These are phyloP conservation scores for rat (Rattus norvegicus) DNA, from an alignment of 2,113 vertebrate species.

Conservation along the genomic window DNA sequence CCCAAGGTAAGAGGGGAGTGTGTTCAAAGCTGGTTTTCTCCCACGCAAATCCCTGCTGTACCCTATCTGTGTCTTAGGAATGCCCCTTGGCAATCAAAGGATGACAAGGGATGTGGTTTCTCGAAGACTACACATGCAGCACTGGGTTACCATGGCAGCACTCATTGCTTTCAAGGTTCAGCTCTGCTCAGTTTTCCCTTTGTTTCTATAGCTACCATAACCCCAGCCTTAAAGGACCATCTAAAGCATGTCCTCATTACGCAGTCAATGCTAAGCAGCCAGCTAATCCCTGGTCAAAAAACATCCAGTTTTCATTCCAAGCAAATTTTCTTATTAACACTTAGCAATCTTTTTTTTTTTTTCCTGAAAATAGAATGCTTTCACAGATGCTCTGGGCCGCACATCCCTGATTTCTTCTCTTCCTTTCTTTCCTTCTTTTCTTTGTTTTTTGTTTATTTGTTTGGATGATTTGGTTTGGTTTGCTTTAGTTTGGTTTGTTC, in stretches of 20 bases:
- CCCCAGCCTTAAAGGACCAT: background rate
- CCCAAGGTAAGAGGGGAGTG: slow-evolving; percentile 86
- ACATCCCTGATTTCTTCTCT: background rate
- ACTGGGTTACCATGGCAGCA: slow-evolving; percentile 75
- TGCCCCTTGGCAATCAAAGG: slow-evolving; percentile 32
- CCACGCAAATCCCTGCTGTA: background rate
- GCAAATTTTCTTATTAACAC: background rate
- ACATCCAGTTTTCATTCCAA: slow-evolving; percentile 33
- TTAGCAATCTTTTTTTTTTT: background rate
- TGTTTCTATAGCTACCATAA: slow-evolving; percentile 71
- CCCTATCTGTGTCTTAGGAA: slow-evolving; percentile 12
- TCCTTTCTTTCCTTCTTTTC: background rate
- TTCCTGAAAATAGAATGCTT: background rate
- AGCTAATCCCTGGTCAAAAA: background rate
- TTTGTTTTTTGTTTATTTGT: no score
- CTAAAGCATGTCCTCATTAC: slow-evolving; percentile 15
- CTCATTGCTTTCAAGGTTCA: slow-evolving; percentile 56
- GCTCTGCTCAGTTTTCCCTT: slow-evolving; percentile 67
- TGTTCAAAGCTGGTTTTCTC: background rate
- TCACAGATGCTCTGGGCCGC: background rate
- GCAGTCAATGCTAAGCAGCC: background rate
- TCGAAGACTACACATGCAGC: slow-evolving; percentile 25
- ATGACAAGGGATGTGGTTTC: slow-evolving; percentile 55
- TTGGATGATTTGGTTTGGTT: no score
- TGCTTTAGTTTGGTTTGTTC: no score